These are phyloP conservation scores for Perognathus longimembris DNA, from an alignment of 2,113 vertebrate species.

Conservation along the genomic window DNA sequence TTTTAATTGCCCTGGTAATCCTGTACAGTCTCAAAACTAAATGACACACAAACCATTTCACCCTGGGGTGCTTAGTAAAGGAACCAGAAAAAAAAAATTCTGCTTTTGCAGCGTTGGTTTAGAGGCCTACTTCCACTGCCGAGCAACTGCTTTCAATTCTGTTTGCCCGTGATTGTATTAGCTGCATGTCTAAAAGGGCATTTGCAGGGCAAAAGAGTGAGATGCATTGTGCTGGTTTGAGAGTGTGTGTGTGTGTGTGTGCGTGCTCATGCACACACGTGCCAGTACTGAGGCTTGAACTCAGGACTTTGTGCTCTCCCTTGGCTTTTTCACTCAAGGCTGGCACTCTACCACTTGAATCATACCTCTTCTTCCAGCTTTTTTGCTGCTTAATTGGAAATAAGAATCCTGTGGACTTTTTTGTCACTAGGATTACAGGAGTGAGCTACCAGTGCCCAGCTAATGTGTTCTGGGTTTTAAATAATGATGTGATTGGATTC, in stretches of 20 bases:
- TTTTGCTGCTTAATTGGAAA: no score
- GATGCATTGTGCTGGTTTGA: no score
- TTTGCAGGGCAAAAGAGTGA: background rate
- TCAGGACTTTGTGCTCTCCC: no score
- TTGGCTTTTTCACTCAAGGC: no score
- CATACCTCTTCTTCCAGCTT: no score
- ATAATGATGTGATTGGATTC: background rate
- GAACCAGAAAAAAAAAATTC: background rate
- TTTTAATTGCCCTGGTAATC: slow-evolving; percentile 40
- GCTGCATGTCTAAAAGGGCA: background rate
- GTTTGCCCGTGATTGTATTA: background rate
- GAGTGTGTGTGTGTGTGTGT: no score
- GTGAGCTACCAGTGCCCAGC: background rate
- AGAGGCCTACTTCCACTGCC: background rate
- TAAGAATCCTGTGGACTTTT: no score
- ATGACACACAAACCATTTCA: background rate
- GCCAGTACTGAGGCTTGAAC: no score
- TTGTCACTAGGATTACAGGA: background rate
- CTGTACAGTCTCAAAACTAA: background rate
- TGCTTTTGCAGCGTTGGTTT: background rate
- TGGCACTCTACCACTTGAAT: no score
- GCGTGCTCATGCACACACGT: no score
- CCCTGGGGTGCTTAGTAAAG: background rate
- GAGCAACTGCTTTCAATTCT: background rate
- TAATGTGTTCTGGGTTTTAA: background rate